Evolutionary conservation across 2,113 vertebrate species (phyloP), one percentile per base, ranked within the genome.

Genomic region (Hydropotes inermis): DNA sequence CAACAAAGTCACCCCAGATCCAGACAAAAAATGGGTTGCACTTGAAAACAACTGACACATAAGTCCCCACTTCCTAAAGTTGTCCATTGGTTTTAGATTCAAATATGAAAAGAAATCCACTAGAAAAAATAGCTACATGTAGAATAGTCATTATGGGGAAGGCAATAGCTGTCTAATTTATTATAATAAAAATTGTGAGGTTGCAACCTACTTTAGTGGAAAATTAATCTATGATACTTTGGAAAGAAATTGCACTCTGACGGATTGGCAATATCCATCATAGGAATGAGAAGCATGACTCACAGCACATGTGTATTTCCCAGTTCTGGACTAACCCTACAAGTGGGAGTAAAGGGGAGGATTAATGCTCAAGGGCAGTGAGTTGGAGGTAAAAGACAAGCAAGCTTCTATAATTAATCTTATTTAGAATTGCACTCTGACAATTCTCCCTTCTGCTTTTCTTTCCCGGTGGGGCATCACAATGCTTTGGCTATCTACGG

Each of bases 221-320:
- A 96, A 97, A 95, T 52, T 39, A 81, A 89, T 64, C 43, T 92
- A 36, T 45, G 47, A 55, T 79, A 64, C 89, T 95, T 85, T 86
- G 88, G 36, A 84, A 88, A 33, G 21, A 91, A 95, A 90, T 8
- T 61, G 23, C 5, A 23, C 36, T 92, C 14, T 92, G 92, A 78
- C 55, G 57, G 55, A 78, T 83, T 83, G 60, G 85, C 58, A 86
- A 70, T 84, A 90, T 50, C 57, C 14, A n/a, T 55, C 57, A 64
- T 0, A 70, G 30, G 6, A 19, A 52, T 21, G 6, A 82, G 30
- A 93, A 82, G 9, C 6, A 2, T 52, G 30, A 45, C 19, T 3
- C 2, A 2, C 2, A 50, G 23, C 74, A 61, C 11, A 25, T 17
- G 7, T 9, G 7, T 27, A 39, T 45, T 91, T 94, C 10, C 11